Evolutionary conservation across 2,888 invertebrate species (phyloP).

Genomic region (Iphiclides podalirius): DNA sequence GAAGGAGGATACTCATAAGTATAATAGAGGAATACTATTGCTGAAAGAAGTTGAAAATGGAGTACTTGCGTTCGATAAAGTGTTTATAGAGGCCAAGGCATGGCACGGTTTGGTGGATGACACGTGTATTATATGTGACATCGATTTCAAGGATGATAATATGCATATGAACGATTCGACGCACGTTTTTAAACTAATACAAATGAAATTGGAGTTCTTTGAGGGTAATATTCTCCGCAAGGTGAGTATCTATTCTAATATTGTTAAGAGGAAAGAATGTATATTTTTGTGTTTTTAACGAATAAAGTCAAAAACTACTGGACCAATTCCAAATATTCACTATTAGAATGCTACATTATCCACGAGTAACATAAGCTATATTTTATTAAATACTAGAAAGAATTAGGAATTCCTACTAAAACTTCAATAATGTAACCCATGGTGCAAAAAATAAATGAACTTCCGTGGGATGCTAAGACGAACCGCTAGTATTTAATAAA

Average conservation of each 20-base stretch:
- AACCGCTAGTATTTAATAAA: too few relatives aligned
- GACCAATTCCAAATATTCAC: not conserved
- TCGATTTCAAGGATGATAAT: conserved; percentile 39
- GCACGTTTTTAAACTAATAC: conserved; percentile 47
- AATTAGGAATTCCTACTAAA: too few relatives aligned
- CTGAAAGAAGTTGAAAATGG: conserved; percentile 32
- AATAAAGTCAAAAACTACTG: too few relatives aligned
- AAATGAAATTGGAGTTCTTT: conserved; percentile 41
- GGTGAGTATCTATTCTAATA: conserved; percentile 29
- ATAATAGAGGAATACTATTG: conserved; percentile 35
- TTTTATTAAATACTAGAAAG: too few relatives aligned
- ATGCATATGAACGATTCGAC: conserved; percentile 37
- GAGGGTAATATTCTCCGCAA: conserved; percentile 41
- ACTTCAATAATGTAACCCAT: too few relatives aligned
- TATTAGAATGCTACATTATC: too few relatives aligned
- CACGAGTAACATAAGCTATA: not conserved
- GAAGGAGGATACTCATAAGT: conserved; percentile 37
- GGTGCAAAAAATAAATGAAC: not conserved
- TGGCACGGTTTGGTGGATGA: conserved; percentile 52
- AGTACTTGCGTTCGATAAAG: conserved; percentile 39
- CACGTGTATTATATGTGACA: conserved; percentile 47
- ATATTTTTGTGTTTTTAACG: too few relatives aligned
- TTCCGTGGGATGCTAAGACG: too few relatives aligned
- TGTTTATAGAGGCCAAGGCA: conserved; percentile 40
- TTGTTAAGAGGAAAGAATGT: not conserved